Evolutionary conservation across 1,140 invertebrate species (phyloP).

Genomic region (Papilio machaon): DNA sequence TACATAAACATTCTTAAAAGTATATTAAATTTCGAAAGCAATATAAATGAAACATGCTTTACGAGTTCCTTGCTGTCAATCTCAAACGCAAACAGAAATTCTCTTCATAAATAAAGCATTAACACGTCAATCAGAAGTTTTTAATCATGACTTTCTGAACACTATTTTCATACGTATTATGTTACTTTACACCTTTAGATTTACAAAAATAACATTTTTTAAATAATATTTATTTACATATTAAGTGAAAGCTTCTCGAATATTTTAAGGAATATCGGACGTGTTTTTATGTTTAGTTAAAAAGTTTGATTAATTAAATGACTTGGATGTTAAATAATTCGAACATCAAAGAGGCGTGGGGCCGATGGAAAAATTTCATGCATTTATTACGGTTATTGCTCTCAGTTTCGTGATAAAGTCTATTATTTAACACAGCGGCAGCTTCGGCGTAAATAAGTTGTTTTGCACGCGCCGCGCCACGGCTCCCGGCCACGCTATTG

Average conservation of each 20-base stretch:
- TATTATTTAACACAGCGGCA: constrained; percentile 21
- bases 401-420: constrained; percentile 33
- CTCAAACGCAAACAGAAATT: constrained; percentile 1
- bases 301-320: background rate
- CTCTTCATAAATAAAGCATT: constrained; percentile 28
- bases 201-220: background rate
- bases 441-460: constrained; percentile 30
- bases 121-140: constrained; percentile 24
- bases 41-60: background rate
- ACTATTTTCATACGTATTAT: background rate
- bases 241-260: background rate
- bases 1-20: background rate
- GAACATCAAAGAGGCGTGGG: background rate
- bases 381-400: constrained; percentile 32
- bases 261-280: background rate
- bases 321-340: background rate
- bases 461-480: constrained; percentile 14
- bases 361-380: constrained; percentile 21
- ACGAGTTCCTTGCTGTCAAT: constrained; percentile 21
- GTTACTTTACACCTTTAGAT: background rate
- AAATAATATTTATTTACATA: background rate
- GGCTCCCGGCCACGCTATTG: constrained; percentile 5
- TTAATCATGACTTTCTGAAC: background rate
- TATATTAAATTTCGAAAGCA: background rate
- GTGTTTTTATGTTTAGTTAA: background rate